Base-by-base conservation (phyloP, 2,113 vertebrate genomes). In the Leucosticte australis region DNA sequence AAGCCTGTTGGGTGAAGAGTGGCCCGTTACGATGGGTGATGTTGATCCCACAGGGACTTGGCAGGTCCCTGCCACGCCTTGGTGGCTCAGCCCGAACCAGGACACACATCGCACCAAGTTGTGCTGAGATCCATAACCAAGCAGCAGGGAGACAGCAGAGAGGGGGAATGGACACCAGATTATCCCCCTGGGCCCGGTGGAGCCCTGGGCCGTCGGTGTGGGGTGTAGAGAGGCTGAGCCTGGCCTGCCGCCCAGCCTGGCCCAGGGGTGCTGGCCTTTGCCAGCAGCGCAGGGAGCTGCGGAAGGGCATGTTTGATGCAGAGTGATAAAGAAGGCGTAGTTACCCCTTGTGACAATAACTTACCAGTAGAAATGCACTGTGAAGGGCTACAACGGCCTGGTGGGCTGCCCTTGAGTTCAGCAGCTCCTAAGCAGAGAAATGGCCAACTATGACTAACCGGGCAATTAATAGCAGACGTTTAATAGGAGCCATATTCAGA, bases 161-260 rank as follows among this genome's bases (percentile, higher is more conserved):
- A 1, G 37, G 23, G 52, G 14, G 31, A 35, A 17, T 2, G 5
- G 47, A 3, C 0, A 1, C 22, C 31, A 22, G 1, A 11, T 24
- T 22, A 6, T 21, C 14, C 15, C 18, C 17, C 15, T 3, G n/a
- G 50, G 8, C 16, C 30, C 46, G 30, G 21, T 14, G 53, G 11
- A 57, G 55, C 0, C 1, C 24, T 15, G 49, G 31, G n/a, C 52
- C 4, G 1, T 1, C 62, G 2, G 2, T 3, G 24, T 5, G 14
- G 13, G 11, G 17, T n/a, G 7, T 1, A 7, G 39, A 35, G 59
- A 22, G 23, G 12, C 5, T 52, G 22, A 30, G 22, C 31, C 64
- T 20, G 6, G 2, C 41, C 11, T 7, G 22, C 7, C 27, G 2
- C n/a, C 4, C 5, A 44, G n/a, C 35, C 50, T 24, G 65, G 14